Conservation (phyloP, 1,140 invertebrate species). For the Apocrypta bakeri region DNA sequence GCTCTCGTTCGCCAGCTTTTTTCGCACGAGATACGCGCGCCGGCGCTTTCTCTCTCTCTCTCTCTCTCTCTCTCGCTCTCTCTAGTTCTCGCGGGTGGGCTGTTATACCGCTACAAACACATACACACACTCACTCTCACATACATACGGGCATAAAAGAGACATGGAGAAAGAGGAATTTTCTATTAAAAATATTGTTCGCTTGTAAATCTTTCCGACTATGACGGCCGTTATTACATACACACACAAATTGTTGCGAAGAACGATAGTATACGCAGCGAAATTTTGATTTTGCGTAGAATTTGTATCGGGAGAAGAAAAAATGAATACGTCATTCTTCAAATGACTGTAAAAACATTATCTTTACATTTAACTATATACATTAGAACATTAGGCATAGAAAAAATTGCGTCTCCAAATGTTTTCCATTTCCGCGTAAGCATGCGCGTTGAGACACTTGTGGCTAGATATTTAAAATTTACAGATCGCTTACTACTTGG, state of each 20-base stretch:
- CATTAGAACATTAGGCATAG: neutral
- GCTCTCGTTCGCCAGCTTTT: slow-evolving; percentile 41
- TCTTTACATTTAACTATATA: too few species aligned
- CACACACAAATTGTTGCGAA: too few species aligned
- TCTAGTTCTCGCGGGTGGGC: slow-evolving; percentile 10
- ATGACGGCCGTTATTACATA: neutral
- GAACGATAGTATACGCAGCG: too few species aligned
- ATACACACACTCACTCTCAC: neutral
- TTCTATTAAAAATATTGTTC: slow-evolving; percentile 30
- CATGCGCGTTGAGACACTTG: neutral
- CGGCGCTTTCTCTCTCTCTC: slow-evolving; percentile 16
- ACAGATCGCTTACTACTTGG: neutral
- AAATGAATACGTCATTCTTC: too few species aligned
- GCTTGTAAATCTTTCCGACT: slow-evolving; percentile 21
- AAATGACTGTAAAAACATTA: too few species aligned
- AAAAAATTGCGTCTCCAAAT: neutral
- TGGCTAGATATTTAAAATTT: neutral
- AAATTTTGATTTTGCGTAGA: too few species aligned
- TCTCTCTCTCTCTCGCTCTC: too few species aligned
- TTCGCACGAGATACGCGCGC: slow-evolving; percentile 20
- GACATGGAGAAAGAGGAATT: neutral
- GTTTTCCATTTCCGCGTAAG: neutral
- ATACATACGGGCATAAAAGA: neutral
- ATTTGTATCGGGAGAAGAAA: too few species aligned
- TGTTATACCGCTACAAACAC: neutral